phyloP scores from a whole-genome alignment of 2,797 vertebrate genomes.

The Psittacula derbiana region DNA sequence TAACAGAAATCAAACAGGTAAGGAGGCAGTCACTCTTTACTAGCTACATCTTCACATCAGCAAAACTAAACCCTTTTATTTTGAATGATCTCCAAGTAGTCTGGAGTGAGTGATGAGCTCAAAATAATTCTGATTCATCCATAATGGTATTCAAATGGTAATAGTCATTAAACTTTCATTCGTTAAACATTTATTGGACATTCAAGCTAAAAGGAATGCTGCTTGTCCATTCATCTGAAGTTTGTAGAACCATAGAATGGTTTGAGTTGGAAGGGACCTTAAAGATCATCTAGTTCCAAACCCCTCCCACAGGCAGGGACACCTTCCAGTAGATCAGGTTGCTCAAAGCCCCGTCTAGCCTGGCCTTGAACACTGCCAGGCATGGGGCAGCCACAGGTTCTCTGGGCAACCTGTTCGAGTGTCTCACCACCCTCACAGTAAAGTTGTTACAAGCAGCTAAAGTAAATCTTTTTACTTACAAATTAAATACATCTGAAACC shows the following conservation, averaged over 20 bases:
- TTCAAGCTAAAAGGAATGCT: neutral
- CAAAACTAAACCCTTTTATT: neutral
- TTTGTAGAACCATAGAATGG: neutral
- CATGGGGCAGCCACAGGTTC: neutral
- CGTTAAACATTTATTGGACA: neutral
- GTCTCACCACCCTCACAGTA: neutral
- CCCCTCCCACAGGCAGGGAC: neutral
- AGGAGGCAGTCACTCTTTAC: neutral
- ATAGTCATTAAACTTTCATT: neutral
- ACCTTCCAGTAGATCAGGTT: neutral
- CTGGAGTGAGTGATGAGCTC: neutral
- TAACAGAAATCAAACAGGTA: slow-evolving; percentile 14
- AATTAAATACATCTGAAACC: neutral
- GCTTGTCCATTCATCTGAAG: neutral
- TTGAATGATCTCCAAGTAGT: neutral
- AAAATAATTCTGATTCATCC: neutral
- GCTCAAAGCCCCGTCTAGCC: neutral
- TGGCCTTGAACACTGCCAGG: neutral
- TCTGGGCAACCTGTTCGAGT: neutral
- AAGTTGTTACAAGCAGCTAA: neutral
- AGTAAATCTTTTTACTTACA: neutral
- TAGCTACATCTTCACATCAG: neutral
- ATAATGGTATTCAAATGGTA: neutral
- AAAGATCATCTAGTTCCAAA: neutral
- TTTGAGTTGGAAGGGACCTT: neutral